Conservation (phyloP, 2,888 invertebrate species). For the Pherbina coryleti region DNA sequence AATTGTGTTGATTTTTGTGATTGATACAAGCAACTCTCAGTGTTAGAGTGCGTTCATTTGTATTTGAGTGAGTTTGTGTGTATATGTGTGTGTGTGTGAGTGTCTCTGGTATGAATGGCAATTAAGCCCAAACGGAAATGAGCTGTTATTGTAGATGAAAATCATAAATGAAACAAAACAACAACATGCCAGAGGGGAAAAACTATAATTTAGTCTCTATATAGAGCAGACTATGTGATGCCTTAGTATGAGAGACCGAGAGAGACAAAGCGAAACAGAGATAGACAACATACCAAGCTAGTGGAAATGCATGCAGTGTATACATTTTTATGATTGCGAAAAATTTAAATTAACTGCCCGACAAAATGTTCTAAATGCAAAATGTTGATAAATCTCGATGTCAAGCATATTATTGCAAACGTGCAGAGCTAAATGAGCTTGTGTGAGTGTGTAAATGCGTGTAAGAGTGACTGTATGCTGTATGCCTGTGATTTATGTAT, state of each 20-base stretch:
- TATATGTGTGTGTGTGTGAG: conserved; percentile 8
- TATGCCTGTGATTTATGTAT: neutral
- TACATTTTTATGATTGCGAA: neutral
- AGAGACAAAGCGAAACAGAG: neutral
- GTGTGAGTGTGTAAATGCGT: neutral
- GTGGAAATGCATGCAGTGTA: neutral
- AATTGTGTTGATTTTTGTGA: conserved; percentile 50
- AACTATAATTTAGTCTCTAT: neutral
- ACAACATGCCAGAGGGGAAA: neutral
- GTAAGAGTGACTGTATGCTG: neutral
- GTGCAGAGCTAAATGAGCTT: neutral
- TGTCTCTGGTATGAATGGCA: neutral
- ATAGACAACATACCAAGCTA: neutral
- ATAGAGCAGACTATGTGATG: neutral
- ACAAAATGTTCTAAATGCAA: neutral
- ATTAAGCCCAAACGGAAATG: conserved; percentile 30
- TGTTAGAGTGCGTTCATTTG: neutral
- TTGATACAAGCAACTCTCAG: conserved; percentile 40
- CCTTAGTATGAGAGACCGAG: too few species aligned
- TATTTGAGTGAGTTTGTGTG: conserved; percentile 10
- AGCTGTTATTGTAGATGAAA: conserved; percentile 21
- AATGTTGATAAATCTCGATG: neutral
- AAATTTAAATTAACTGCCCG: conserved; percentile 12
- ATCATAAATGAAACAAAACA: neutral
- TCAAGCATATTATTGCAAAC: neutral